Evolutionary conservation across 2,113 vertebrate genomes (phyloP).

Genomic region (Scophthalmus maximus): DNA sequence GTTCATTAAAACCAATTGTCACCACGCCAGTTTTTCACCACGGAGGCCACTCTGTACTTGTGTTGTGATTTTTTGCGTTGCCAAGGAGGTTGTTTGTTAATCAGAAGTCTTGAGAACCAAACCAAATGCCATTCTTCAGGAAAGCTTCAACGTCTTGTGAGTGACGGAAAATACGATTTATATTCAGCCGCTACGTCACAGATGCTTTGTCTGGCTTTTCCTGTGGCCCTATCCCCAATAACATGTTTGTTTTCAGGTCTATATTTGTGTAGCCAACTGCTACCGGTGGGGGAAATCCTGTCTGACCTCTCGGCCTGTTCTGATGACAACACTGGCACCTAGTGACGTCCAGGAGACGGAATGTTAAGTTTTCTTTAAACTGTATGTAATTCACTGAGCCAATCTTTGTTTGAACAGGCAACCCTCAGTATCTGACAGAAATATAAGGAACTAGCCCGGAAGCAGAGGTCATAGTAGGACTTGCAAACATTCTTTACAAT

Average conservation of each 20-base stretch:
- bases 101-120: slow-evolving; percentile 40
- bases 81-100: slow-evolving; percentile 16
- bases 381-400: slow-evolving; percentile 38
- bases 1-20: neutral
- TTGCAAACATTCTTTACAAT: slow-evolving; percentile 12
- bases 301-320: slow-evolving; percentile 54
- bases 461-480: slow-evolving; percentile 13
- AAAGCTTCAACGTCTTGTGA: slow-evolving; percentile 50
- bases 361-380: slow-evolving; percentile 47
- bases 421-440: neutral
- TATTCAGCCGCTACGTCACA: slow-evolving; percentile 66
- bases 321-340: slow-evolving; percentile 59
- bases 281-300: slow-evolving; percentile 75
- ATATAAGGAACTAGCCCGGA: slow-evolving; percentile 8
- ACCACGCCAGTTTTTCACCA: neutral
- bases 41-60: neutral
- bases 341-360: slow-evolving; percentile 59
- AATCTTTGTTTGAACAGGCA: slow-evolving; percentile 65
- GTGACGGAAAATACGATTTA: slow-evolving; percentile 62
- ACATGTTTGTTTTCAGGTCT: slow-evolving; percentile 74
- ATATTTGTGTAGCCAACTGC: slow-evolving; percentile 65
- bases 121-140: slow-evolving; percentile 48
- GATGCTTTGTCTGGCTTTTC: slow-evolving; percentile 69
- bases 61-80: slow-evolving; percentile 1
- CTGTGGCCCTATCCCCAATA: slow-evolving; percentile 63